Base-by-base conservation (phyloP, 1,140 invertebrate genomes). In the Euwallacea fornicatus region DNA sequence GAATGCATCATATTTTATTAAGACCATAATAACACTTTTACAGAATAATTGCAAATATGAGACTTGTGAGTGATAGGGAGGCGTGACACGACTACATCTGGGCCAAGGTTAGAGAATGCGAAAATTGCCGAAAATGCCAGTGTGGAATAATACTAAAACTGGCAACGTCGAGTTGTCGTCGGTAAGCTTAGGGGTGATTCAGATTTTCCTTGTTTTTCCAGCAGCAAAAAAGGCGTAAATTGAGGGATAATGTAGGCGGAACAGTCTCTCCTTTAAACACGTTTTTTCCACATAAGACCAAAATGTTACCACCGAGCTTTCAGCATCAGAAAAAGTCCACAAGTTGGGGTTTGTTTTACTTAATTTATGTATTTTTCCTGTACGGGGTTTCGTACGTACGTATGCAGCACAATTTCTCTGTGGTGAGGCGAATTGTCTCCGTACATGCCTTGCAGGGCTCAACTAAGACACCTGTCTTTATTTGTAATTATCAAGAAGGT, bases 161-260 rank as follows among this genome's bases (percentile, higher is more conserved):
- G 55, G 67, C 67, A 69, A 62, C 67, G 42, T 42, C 7, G 67
- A 15, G 7, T 7, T 55, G 67, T 63, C 47, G 59, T 53, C 60
- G 43, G 47, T 59, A 16, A 50, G 66, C 66, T 69, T 62, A 53
- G 33, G 10, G 59, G 15, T 46, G 59, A 62, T 69, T 62, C 46
- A 44, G 58, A 69, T 62, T 69, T 69, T 69, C 67, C 9, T 61
- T 69, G 67, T 69, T 69, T 69, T 69, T 63, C 56, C 67, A 50
- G 60, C 41, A 53, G 47, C 58, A 69, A 69, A 69, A 69, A 69
- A 63, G 60, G 67, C 58, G 67, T 69, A 69, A 69, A 69, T 69
- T 69, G 43, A 50, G 67, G 59, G 67, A 69, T 69, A 69, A 69
- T 69, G 67, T 63, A 69, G 50, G 67, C 67, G 67, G 59, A 60